phyloP scores from a whole-genome alignment of 2,888 invertebrate species.

The Pammene fasciana region DNA sequence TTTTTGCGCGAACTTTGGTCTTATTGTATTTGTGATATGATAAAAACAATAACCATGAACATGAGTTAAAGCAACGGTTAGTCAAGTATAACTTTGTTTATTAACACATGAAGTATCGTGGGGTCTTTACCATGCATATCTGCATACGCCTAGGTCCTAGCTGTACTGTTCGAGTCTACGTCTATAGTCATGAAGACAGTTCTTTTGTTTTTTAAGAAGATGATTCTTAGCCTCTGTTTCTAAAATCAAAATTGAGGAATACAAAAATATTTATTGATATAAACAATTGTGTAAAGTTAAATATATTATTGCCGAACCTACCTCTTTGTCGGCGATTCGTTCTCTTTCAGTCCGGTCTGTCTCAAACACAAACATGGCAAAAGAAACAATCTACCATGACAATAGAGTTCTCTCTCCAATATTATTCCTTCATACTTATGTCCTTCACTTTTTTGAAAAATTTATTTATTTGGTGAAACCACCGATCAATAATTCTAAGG shows the following conservation, averaged over 20 bases:
- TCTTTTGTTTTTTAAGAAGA: conserved; percentile 66
- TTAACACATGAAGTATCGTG: conserved; percentile 82
- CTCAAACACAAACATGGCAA: conserved; percentile 77
- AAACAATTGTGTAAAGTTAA: conserved; percentile 52
- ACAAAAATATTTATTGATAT: conserved; percentile 44
- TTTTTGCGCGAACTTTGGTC: conserved; percentile 45
- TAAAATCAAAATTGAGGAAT: conserved; percentile 79
- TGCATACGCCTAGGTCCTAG: conserved; percentile 71
- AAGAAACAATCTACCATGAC: conserved; percentile 84
- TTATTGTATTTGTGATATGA: conserved; percentile 56
- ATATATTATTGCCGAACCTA: conserved; percentile 76
- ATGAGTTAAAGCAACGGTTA: conserved; percentile 72
- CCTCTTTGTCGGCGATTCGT: conserved; percentile 77
- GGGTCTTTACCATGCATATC: conserved; percentile 74
- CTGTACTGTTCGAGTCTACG: conserved; percentile 62
- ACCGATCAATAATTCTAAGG: no score
- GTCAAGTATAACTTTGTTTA: conserved; percentile 81
- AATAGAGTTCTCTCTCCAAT: conserved; percentile 79
- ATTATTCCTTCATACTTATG: conserved; percentile 63
- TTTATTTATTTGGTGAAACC: not conserved
- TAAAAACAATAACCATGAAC: conserved; percentile 55
- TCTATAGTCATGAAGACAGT: conserved; percentile 82
- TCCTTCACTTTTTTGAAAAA: not conserved
- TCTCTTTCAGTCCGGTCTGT: conserved; percentile 76
- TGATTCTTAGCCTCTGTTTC: conserved; percentile 72